Evolutionary conservation across 2,113 vertebrate species (phyloP), one percentile per base, ranked within the genome.

Genomic region (Anseranas semipalmata): DNA sequence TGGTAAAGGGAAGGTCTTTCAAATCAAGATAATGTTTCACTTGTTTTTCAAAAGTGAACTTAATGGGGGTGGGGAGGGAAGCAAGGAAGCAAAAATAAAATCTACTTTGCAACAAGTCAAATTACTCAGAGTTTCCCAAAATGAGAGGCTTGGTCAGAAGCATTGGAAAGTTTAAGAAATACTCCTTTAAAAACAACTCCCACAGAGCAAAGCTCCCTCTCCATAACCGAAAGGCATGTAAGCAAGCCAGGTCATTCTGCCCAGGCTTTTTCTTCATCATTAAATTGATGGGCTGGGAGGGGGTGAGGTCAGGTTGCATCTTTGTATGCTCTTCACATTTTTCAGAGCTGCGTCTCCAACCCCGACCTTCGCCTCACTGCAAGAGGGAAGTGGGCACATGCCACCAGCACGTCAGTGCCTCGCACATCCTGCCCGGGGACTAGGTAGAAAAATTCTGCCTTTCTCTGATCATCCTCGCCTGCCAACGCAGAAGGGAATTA

Each of bases 101-200:
- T 89, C 48, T 95, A 43, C 80, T 95, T 73, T 82, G 87, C 96
- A 94, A 75, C 50, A 85, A 95, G 94, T 60, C 92, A 27, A 39
- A 96, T 96, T 97, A 97, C 94, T 98, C 97, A 98, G 84, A 79
- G 93, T 96, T 97, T 96, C 94, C 93, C 93, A 96, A 95, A 93
- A 92, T 90, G n/a, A 50, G 43, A 92, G 25, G 48, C 88, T 95
- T 93, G 89, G 86, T 95, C 87, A 96, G 89, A 35, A 95, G 74
- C 81, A 71, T 1, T 87, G 95, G 95, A 97, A 96, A 95, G 58
- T 96, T 96, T 95, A 97, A 95, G 74, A 94, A 96, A 79, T 73
- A 81, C 79, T 95, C 73, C 9, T 9, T 78, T 37, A 89, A 73
- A 93, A 87, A 93, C 70, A 80, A 71, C 85, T 91, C 71, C 75